These are phyloP conservation scores for Synodontis membranacea DNA, from an alignment of 2,113 vertebrate genomes.

Conservation along the genomic window DNA sequence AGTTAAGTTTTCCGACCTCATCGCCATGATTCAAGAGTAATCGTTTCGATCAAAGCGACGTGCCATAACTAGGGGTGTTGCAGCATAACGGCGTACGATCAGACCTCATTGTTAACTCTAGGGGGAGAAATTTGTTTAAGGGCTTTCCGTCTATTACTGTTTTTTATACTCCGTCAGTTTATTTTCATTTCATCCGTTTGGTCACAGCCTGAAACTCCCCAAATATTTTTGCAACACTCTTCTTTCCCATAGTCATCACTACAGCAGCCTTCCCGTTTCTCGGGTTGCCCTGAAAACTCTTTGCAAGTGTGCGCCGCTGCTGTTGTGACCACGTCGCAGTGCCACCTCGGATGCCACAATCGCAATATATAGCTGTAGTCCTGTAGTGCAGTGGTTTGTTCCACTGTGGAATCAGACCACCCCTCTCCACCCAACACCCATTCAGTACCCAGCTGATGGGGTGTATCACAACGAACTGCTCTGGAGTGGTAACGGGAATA, in stretches of 20 bases:
- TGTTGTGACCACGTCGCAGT: neutral
- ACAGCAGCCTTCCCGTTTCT: too few species aligned
- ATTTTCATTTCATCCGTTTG: neutral
- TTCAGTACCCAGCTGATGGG: neutral
- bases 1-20: neutral
- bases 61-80: neutral
- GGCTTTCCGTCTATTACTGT: neutral
- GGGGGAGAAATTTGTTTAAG: neutral
- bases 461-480: neutral
- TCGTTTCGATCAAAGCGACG: neutral
- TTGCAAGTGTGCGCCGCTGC: neutral
- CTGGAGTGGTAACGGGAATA: slow-evolving; percentile 33
- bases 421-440: neutral
- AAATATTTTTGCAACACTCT: neutral
- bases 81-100: neutral
- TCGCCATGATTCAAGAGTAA: neutral
- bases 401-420: neutral
- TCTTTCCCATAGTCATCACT: neutral
- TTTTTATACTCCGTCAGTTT: neutral
- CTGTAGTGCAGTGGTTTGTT: neutral
- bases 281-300: neutral
- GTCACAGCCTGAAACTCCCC: neutral
- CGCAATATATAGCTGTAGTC: neutral
- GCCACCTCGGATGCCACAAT: neutral
- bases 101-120: neutral